Evolutionary conservation across 2,888 invertebrate genomes (phyloP), one percentile per base, ranked within the genome.

Genomic region (Epinotia ramella): DNA sequence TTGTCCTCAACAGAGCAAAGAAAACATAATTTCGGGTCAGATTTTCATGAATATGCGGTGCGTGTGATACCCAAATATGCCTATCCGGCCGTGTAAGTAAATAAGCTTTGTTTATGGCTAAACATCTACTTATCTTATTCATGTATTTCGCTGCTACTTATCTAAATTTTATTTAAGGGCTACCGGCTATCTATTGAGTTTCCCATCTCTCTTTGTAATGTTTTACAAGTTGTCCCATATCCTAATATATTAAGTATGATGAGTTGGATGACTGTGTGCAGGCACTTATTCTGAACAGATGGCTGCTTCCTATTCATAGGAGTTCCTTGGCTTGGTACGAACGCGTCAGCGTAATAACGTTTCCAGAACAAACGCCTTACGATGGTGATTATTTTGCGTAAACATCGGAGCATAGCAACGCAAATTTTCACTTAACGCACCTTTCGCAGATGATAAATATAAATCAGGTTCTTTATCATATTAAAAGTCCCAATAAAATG

Each of bases 11-110:
- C 70, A 62, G 57, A 67, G 73, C 72, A 73, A 76, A 73, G 73
- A 73, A 76, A 73, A 68, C 56, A 57, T 67, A 62, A 73, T 73
- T 76, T 73, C 67, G 57, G 72, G 66, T 65, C 53, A 74, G 65
- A 66, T 63, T 59, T 63, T 77, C 74, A 75, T 70, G 74, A 74
- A 74, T 74, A 69, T 74, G 69, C 64, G 70, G 33, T 40, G 70
- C 53, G 74, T 74, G 63, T 65, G 46, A 59, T 59, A 44, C 59
- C 40, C 53, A 65, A 59, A 70, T 69, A 64, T 33, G 57, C 44
- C 57, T 64, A 59, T 64, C 73, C 63, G 69, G 63, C 6, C 49
- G 40, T 49, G 49, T 73, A 60, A 28, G 65, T 49, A 62, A 49
- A 64, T 69, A 74, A 53, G 40, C 33, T 69, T 69, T 64, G 64